Evolutionary conservation across 2,797 vertebrate genomes (phyloP).

Genomic region (Miichthys miiuy): DNA sequence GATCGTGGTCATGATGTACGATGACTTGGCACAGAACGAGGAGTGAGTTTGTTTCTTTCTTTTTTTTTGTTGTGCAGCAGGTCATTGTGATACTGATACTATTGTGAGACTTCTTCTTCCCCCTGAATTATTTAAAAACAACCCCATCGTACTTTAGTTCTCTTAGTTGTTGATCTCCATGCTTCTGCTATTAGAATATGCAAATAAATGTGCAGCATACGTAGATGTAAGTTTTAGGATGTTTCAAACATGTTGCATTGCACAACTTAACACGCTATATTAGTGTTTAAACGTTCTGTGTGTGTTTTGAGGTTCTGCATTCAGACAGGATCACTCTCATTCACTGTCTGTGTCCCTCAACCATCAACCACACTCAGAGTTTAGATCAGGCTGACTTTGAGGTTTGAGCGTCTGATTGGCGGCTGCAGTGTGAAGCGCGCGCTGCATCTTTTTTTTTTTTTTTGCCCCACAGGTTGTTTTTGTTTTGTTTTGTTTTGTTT

Average conservation of each 20-base stretch:
- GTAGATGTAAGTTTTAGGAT: too few species aligned
- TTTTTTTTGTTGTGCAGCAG: neutral
- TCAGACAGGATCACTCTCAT: too few species aligned
- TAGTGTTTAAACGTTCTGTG: neutral
- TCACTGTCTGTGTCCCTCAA: too few species aligned
- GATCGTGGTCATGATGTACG: slow-evolving; percentile 98
- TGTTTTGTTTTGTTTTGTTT: too few species aligned
- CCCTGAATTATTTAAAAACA: neutral
- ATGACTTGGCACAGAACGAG: slow-evolving; percentile 90
- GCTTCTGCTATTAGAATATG: neutral
- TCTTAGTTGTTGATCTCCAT: neutral
- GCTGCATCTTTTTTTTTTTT: too few species aligned
- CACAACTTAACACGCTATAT: neutral
- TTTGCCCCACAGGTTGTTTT: too few species aligned
- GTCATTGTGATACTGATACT: neutral
- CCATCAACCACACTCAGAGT: too few species aligned
- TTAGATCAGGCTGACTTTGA: too few species aligned
- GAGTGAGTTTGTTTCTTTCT: slow-evolving; percentile 86
- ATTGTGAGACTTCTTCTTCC: slow-evolving; percentile 20
- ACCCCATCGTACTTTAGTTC: neutral
- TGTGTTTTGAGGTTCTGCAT: too few species aligned
- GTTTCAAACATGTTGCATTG: neutral
- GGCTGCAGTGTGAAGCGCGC: too few species aligned
- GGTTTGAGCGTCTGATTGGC: too few species aligned
- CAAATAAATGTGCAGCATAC: neutral